Evolutionary conservation across 2,797 vertebrate genomes (phyloP), one percentile per base, ranked within the genome.

Genomic region (Tenualosa thibaudeaui): DNA sequence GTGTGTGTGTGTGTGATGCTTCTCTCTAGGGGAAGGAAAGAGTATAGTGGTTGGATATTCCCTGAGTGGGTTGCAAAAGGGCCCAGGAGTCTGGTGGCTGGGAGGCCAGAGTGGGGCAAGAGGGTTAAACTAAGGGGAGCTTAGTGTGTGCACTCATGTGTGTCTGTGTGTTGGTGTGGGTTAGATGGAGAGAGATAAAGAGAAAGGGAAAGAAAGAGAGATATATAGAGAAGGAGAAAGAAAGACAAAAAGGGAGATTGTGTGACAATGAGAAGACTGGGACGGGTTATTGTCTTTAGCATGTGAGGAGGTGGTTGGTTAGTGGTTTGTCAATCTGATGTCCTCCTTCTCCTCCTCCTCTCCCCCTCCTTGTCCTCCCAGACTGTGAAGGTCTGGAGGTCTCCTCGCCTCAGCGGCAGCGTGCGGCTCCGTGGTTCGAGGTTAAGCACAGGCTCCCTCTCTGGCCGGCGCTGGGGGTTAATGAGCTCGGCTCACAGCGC

Each of bases 211-310:
- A 51, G 9, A 51, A 12, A 51, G 50, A 12, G 53, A 17, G 53
- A 19, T 3, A 54, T 1, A 19, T 13, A 17, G 53, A 3, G 53
- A 54, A 5, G 17, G 15, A 54, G 15, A 54, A 9, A 19, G 75
- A 81, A n/a, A 83, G 26, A 58, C 10, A 65, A 84, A 71, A 49
- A 58, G 50, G 46, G 75, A 84, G 85, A 83, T 56, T 24, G 40
- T 19, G 58, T 50, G 50, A 1, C 10, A 56, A 31, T 62, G n/a
- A 9, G 60, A n/a, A 62, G 60, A 62, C 3, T n/a, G 56, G 24
- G 60, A 3, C 2, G 10, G 60, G 10, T 10, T 9, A 65, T 9
- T 24, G 60, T 65, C 60, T 24, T 24, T 26, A 15, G 51, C 26
- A 31, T 75, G 68, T 75, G 68, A 1, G 65, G 10, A 2, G 65